phyloP scores from a whole-genome alignment of 2,113 vertebrate genomes.

The Coracopsis vasa region DNA sequence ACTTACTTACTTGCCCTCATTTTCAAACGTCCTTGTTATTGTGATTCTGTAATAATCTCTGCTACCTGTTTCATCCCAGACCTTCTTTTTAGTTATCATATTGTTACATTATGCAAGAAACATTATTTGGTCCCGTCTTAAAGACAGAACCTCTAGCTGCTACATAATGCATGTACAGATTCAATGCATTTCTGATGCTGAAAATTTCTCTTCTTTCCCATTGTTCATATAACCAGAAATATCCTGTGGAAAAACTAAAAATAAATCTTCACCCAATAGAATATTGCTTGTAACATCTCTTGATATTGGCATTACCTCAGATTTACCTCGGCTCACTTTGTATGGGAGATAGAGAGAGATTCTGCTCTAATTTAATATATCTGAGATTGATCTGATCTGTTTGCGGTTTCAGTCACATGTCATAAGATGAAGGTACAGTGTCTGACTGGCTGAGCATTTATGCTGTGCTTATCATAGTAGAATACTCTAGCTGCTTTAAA shows the following conservation, averaged over 20 bases:
- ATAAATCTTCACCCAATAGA: conserved; percentile 38
- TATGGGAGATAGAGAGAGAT: conserved; percentile 14
- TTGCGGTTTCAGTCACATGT: conserved; percentile 20
- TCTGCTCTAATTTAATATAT: conserved; percentile 59
- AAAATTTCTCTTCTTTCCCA: conserved; percentile 25
- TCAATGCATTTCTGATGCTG: conserved; percentile 60
- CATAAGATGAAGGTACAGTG: conserved; percentile 39
- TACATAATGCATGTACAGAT: conserved; percentile 55
- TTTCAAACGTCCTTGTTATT: conserved; percentile 39
- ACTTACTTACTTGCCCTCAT: background rate
- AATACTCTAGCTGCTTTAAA: background rate
- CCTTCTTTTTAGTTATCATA: conserved; percentile 4
- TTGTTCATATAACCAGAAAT: conserved; percentile 48
- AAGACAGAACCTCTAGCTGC: conserved; percentile 36
- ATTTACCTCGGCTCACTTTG: conserved; percentile 18
- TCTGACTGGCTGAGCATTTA: conserved; percentile 25
- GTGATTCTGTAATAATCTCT: conserved; percentile 10
- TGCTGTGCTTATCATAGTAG: background rate
- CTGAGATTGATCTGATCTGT: conserved; percentile 54
- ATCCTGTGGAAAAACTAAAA: conserved; percentile 51
- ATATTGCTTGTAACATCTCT: conserved; percentile 24
- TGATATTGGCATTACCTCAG: conserved; percentile 35
- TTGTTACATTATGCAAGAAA: conserved; percentile 43
- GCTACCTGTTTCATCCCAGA: background rate
- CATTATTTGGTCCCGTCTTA: conserved; percentile 32